Evolutionary conservation across 2,888 invertebrate species (phyloP).

Genomic region (Julus scanicus): DNA sequence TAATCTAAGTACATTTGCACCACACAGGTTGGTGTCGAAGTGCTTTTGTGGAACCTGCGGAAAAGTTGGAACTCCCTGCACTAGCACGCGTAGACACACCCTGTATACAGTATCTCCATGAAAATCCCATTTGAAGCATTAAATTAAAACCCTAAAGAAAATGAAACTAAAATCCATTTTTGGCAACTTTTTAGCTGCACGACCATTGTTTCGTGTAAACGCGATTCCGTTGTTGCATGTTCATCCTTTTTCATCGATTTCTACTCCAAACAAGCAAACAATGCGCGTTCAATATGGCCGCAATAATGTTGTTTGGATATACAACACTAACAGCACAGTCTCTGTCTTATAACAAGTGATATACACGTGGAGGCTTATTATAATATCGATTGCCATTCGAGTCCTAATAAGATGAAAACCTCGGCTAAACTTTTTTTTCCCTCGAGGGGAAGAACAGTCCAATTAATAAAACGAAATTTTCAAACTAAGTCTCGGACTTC

Average conservation of each 20-base stretch:
- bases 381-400: conserved; percentile 14
- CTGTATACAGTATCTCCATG: too few species aligned
- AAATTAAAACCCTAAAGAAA: not conserved
- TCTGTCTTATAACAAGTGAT: conserved; percentile 3
- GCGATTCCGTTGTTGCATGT: conserved; percentile 1
- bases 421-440: not conserved
- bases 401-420: conserved; percentile 31
- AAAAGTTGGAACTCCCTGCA: too few species aligned
- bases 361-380: conserved; percentile 38
- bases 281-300: conserved; percentile 20
- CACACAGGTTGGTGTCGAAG: too few species aligned
- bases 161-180: not conserved
- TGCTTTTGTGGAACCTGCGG: too few species aligned
- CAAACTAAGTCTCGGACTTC: not conserved
- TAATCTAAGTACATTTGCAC: too few species aligned
- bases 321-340: not conserved
- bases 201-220: not conserved
- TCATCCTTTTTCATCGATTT: conserved; percentile 13
- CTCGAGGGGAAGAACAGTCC: not conserved
- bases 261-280: conserved; percentile 47
- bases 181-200: not conserved
- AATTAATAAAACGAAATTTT: not conserved
- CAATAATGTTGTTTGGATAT: not conserved
- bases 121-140: too few species aligned
- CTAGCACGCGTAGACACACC: too few species aligned